Evolutionary conservation across 2,888 invertebrate genomes (phyloP).

Genomic region (Melanotus villosus): DNA sequence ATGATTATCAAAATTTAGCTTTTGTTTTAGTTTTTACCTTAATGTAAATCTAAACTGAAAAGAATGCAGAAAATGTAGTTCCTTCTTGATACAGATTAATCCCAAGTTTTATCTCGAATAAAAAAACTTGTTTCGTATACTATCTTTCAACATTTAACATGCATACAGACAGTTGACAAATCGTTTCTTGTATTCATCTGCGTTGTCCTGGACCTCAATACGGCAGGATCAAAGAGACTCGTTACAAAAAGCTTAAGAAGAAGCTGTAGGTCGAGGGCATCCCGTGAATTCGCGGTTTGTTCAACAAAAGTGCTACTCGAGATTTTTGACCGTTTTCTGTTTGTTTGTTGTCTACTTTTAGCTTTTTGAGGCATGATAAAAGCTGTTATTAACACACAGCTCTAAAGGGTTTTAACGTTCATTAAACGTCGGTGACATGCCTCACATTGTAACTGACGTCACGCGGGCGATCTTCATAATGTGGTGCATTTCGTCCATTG

Average conservation of each 20-base stretch:
- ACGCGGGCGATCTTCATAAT: slow-evolving; percentile 32
- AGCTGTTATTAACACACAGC: slow-evolving; percentile 27
- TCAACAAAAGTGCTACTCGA: not conserved
- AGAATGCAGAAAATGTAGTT: no score
- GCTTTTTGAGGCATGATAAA: slow-evolving; percentile 15
- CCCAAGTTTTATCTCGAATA: not conserved
- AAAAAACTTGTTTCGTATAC: slow-evolving; percentile 8
- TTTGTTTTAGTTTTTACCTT: no score
- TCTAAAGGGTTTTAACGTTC: slow-evolving; percentile 31
- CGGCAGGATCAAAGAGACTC: slow-evolving; percentile 25
- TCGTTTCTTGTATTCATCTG: slow-evolving; percentile 17
- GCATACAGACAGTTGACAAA: slow-evolving; percentile 14
- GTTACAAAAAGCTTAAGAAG: slow-evolving; percentile 23
- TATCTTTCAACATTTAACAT: not conserved
- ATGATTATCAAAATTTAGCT: no score
- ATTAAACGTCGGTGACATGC: slow-evolving; percentile 34
- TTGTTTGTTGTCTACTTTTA: slow-evolving; percentile 1
- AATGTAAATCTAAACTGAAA: no score
- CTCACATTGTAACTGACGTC: slow-evolving; percentile 30
- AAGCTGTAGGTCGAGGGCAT: slow-evolving; percentile 20
- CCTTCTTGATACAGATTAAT: not conserved
- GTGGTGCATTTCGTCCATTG: slow-evolving; percentile 38
- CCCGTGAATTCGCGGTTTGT: slow-evolving; percentile 10
- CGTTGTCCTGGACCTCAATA: slow-evolving; percentile 23
- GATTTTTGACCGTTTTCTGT: slow-evolving; percentile 12